Evolutionary conservation across 1,140 invertebrate species (phyloP).

Genomic region (Ridgeia piscesae): DNA sequence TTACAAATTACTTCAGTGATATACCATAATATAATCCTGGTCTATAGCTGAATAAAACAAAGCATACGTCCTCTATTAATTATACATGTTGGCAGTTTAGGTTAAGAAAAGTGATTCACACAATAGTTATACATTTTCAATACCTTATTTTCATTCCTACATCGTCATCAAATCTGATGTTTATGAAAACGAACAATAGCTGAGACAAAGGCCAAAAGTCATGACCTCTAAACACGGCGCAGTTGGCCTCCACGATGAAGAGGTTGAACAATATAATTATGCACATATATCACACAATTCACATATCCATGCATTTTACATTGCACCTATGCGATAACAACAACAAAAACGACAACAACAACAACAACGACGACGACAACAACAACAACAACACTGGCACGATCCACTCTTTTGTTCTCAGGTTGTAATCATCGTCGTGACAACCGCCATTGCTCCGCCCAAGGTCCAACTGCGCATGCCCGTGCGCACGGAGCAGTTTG

Average conservation of each 20-base stretch:
- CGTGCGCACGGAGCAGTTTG: constrained; percentile 21
- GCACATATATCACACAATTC: not conserved
- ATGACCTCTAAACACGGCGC: not conserved
- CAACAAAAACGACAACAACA: not conserved
- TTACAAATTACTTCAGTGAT: no score
- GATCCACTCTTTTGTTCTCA: not conserved
- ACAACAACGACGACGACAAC: not conserved
- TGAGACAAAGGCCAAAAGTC: not conserved
- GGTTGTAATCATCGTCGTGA: constrained; percentile 11
- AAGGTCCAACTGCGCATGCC: constrained; percentile 4
- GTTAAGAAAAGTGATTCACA: not conserved
- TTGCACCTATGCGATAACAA: no score
- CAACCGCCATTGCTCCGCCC: not conserved
- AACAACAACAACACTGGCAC: not conserved
- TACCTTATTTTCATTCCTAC: not conserved
- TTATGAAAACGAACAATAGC: not conserved
- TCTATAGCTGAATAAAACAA: not conserved
- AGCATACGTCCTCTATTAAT: not conserved
- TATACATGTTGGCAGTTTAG: not conserved
- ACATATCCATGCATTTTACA: not conserved
- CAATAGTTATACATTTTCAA: not conserved
- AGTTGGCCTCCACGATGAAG: no score
- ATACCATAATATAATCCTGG: not conserved
- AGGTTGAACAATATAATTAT: not conserved
- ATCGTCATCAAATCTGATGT: not conserved